A percentile compares a stretch with the other conserved stretches of the same genome.
These are phyloP conservation scores for Porites lutea DNA, from an alignment of 64 coral and sea anemone genomes.

Conservation along the genomic window DNA sequence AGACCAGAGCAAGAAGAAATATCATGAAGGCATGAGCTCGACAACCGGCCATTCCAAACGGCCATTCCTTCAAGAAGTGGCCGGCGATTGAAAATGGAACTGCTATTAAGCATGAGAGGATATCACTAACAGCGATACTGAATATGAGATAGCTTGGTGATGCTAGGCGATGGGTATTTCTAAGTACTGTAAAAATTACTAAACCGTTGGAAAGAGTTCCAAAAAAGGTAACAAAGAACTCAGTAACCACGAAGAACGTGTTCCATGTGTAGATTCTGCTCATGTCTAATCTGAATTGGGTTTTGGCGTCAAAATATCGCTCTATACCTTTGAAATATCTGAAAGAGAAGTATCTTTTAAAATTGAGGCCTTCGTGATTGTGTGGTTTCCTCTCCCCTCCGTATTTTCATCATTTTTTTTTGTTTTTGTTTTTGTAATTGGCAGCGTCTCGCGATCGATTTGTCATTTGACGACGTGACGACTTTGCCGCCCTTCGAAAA, in stretches of 20 bases:
- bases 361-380: no score
- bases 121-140: constrained; percentile 48
- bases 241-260: neutral
- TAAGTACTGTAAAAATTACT: neutral
- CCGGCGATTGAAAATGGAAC: neutral
- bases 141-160: constrained; percentile 24
- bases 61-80: constrained; percentile 4
- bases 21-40: constrained; percentile 27
- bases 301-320: no score
- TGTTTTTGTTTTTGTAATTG: no score
- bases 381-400: no score
- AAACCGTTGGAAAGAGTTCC: neutral
- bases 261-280: neutral
- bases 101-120: neutral
- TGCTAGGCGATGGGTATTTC: neutral
- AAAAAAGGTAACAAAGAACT: neutral
- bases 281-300: no score
- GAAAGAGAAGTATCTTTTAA: no score
- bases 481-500: no score
- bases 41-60: constrained; percentile 2
- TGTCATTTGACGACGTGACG: no score
- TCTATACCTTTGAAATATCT: no score
- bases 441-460: no score
- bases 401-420: no score
- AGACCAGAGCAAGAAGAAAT: constrained; percentile 7